These are phyloP conservation scores for Panthera uncia DNA, from an alignment of 2,113 vertebrate species.

Conservation along the genomic window DNA sequence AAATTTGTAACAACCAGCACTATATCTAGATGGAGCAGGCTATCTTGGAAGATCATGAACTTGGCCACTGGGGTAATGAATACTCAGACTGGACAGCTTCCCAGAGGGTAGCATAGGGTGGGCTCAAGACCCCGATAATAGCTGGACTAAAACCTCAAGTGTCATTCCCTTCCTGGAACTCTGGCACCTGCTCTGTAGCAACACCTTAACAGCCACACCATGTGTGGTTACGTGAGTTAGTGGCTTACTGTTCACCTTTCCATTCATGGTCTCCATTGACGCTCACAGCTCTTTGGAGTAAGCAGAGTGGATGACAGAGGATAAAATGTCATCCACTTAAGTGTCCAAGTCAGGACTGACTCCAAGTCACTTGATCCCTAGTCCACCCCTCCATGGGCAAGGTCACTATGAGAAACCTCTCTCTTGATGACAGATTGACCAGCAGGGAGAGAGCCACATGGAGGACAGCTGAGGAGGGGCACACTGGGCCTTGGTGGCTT, in stretches of 20 bases:
- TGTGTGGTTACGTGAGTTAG: accelerated
- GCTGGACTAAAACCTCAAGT: background rate
- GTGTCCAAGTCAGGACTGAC: background rate
- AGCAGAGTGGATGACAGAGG: background rate
- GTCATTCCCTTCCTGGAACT: background rate
- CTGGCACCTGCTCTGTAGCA: background rate
- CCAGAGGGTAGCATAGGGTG: background rate
- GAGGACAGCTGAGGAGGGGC: background rate
- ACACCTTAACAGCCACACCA: background rate
- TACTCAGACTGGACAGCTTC: background rate
- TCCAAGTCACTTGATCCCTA: background rate
- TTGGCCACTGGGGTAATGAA: background rate
- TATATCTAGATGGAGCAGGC: background rate
- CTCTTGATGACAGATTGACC: background rate
- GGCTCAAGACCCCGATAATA: background rate
- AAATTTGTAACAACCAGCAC: background rate
- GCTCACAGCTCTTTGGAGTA: background rate
- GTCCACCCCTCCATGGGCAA: background rate
- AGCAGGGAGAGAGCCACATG: too few relatives aligned
- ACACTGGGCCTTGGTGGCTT: too few relatives aligned
- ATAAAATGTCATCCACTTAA: background rate
- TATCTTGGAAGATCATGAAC: background rate
- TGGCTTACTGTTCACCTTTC: background rate
- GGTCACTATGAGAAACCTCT: background rate
- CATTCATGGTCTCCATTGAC: background rate